Evolutionary conservation across 2,888 invertebrate genomes (phyloP).

Genomic region (Polyommatus iphigenia): DNA sequence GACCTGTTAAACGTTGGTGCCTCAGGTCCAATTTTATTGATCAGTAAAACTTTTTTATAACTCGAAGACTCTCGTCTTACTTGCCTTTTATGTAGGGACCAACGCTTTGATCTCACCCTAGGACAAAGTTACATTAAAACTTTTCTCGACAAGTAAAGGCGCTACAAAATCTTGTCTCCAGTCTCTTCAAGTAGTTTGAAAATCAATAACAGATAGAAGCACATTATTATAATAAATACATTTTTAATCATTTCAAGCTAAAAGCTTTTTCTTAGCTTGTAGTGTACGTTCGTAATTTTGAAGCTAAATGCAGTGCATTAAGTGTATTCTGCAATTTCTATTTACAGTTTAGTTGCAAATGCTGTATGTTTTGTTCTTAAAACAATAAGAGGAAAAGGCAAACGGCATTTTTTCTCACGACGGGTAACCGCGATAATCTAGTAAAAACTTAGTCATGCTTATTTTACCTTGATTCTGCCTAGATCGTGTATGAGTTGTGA

Average conservation of each 20-base stretch:
- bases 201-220: background rate
- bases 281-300: too few species aligned
- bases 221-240: background rate
- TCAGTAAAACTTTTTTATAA: background rate
- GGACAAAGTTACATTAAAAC: background rate
- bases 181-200: background rate
- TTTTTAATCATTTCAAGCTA: background rate
- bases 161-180: background rate
- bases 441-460: background rate
- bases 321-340: background rate
- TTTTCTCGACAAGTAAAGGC: background rate
- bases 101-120: background rate
- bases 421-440: background rate
- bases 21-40: background rate
- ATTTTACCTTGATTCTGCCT: background rate
- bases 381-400: background rate
- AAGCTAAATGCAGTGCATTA: too few species aligned
- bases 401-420: background rate
- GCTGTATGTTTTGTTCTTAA: background rate
- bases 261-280: too few species aligned
- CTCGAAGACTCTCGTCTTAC: background rate
- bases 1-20: too few species aligned
- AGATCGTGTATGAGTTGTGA: background rate
- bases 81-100: background rate
- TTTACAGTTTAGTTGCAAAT: background rate